Conservation (phyloP, 37 sponge, comb jelly and placozoan genomes). For the Petrosia ficiformis region DNA sequence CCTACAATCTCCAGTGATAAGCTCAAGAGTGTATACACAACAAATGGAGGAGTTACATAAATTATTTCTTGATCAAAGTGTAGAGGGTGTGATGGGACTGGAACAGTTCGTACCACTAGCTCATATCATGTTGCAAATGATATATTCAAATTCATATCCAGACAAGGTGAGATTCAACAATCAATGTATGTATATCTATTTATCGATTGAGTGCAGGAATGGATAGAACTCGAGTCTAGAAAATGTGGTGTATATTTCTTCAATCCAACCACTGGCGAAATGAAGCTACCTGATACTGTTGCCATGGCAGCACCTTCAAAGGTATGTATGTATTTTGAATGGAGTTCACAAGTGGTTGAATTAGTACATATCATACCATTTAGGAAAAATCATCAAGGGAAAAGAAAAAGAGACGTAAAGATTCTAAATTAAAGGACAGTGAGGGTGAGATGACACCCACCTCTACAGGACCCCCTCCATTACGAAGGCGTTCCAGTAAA, state of each 20-base stretch:
- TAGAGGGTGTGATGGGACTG: conserved; percentile 34
- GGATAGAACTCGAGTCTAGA: conserved; percentile 69
- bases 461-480: conserved; percentile 17
- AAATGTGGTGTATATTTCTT: conserved; percentile 63
- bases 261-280: conserved; percentile 67
- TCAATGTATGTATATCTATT: background rate
- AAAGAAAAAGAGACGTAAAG: background rate
- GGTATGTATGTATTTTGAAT: background rate
- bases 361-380: background rate
- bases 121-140: conserved; percentile 54
- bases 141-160: conserved; percentile 66
- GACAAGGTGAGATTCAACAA: conserved; percentile 26
- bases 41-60: conserved; percentile 57
- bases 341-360: background rate
- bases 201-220: conserved; percentile 24
- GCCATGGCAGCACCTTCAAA: no score
- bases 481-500: conserved; percentile 18
- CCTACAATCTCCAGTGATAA: conserved; percentile 58
- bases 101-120: conserved; percentile 66
- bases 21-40: conserved; percentile 42
- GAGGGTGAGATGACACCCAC: background rate
- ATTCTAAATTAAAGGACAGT: no score
- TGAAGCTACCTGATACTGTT: conserved; percentile 2
- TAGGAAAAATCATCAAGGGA: background rate
- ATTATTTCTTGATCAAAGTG: background rate